Evolutionary conservation across 2,888 invertebrate species (phyloP).

Genomic region (Tipula unca): DNA sequence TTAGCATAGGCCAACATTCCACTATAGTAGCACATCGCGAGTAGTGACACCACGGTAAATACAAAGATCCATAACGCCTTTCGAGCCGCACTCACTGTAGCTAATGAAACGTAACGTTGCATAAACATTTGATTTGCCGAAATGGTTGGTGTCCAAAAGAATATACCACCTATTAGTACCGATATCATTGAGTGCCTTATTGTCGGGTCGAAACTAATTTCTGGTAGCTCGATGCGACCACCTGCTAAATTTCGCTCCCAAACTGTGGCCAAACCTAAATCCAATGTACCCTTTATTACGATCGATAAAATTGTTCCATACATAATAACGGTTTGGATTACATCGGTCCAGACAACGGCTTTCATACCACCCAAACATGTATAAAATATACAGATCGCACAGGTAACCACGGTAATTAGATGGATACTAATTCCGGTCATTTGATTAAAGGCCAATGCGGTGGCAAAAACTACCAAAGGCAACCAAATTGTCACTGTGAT

Average conservation of each 20-base stretch:
- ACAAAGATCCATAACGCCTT: conserved; percentile 52
- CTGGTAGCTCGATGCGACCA: not conserved
- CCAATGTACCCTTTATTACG: not conserved
- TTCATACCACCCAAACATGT: not conserved
- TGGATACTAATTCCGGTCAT: not conserved
- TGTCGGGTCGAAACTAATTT: not conserved
- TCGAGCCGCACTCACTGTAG: conserved; percentile 39
- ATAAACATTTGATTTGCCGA: conserved; percentile 60
- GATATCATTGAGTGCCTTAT: not conserved
- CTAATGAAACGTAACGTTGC: conserved; percentile 71
- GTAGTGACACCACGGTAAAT: conserved; percentile 49
- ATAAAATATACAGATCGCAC: not conserved
- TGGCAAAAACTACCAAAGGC: not conserved
- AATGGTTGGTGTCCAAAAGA: not conserved
- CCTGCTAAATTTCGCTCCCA: not conserved
- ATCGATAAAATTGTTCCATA: not conserved
- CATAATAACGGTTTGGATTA: not conserved
- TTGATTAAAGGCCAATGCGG: not conserved
- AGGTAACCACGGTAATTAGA: not conserved
- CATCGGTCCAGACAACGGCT: not conserved
- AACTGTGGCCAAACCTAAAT: not conserved
- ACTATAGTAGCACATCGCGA: conserved; percentile 58
- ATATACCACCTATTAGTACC: not conserved
- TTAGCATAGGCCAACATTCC: conserved; percentile 66
- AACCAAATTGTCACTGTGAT: not conserved